Evolutionary conservation across 2,888 invertebrate genomes (phyloP).

Genomic region (Pteria penguin): DNA sequence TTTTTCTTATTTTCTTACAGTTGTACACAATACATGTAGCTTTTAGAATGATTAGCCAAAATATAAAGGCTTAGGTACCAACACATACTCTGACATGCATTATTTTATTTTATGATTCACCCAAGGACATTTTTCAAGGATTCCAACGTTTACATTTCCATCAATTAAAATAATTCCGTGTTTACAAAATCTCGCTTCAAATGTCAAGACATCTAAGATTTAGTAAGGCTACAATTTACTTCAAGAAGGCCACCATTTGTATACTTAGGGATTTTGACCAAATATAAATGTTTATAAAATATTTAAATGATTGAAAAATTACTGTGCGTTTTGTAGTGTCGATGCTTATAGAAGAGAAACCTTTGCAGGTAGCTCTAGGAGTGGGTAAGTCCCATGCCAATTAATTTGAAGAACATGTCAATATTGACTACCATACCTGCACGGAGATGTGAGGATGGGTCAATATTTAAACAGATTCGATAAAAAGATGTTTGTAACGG

Average conservation of each 20-base stretch:
- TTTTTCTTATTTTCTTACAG: too few species aligned
- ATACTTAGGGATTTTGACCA: neutral
- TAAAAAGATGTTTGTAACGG: conserved; percentile 30
- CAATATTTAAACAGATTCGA: conserved; percentile 22
- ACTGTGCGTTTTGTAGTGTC: too few species aligned
- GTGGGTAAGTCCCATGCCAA: neutral
- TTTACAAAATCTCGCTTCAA: neutral
- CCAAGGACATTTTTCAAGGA: too few species aligned
- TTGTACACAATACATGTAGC: too few species aligned
- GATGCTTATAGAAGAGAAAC: too few species aligned
- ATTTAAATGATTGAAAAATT: neutral
- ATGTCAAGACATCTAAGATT: neutral
- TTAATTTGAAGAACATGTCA: neutral
- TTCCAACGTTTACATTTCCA: neutral
- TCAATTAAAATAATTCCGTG: neutral
- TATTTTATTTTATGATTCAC: too few species aligned
- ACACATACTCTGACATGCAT: too few species aligned
- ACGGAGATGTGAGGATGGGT: neutral
- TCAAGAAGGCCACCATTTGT: neutral
- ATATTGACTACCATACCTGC: neutral
- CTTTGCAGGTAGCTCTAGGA: too few species aligned
- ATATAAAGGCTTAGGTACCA: too few species aligned
- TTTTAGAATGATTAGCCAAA: too few species aligned
- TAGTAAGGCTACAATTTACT: neutral
- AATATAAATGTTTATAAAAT: conserved; percentile 9